A percentile compares a stretch with the other conserved stretches of the same genome.
phyloP scores from a whole-genome alignment of 2,888 invertebrate genomes.

The Anoplius nigerrimus region DNA sequence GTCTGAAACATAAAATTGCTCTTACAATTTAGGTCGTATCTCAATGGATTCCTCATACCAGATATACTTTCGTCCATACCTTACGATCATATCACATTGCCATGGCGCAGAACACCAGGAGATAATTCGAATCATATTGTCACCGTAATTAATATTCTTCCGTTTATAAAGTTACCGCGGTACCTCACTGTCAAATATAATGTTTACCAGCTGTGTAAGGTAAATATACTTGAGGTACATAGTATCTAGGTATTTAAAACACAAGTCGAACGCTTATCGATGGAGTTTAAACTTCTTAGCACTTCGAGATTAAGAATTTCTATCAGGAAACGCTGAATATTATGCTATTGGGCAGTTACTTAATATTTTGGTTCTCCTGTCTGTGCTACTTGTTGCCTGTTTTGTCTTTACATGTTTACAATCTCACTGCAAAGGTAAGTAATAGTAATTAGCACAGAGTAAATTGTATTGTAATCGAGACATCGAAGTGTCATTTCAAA shows the following conservation, averaged over 20 bases:
- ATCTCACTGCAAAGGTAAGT: constrained; percentile 45
- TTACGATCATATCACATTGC: constrained; percentile 64
- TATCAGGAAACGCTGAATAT: constrained; percentile 57
- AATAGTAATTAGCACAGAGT: constrained; percentile 15
- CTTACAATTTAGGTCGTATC: constrained; percentile 52
- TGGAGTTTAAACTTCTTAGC: constrained; percentile 48
- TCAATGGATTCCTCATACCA: constrained; percentile 54
- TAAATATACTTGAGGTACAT: constrained; percentile 37
- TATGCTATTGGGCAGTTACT: constrained; percentile 58
- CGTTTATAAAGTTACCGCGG: constrained; percentile 63
- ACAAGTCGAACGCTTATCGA: background rate
- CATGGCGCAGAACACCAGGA: constrained; percentile 63
- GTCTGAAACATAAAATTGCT: background rate
- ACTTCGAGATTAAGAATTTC: constrained; percentile 56
- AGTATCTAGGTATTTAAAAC: background rate
- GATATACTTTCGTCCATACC: constrained; percentile 67
- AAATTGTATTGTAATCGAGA: background rate
- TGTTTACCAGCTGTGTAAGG: constrained; percentile 57
- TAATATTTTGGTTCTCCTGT: constrained; percentile 68
- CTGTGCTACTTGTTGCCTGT: constrained; percentile 61
- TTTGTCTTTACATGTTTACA: constrained; percentile 51
- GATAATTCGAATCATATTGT: constrained; percentile 25
- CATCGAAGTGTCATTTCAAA: background rate
- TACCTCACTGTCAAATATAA: constrained; percentile 59
- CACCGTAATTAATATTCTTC: constrained; percentile 60